A percentile compares a stretch with the other conserved stretches of the same genome.
phyloP scores from a whole-genome alignment of 2,888 invertebrate species.

The Microchrysa polita region DNA sequence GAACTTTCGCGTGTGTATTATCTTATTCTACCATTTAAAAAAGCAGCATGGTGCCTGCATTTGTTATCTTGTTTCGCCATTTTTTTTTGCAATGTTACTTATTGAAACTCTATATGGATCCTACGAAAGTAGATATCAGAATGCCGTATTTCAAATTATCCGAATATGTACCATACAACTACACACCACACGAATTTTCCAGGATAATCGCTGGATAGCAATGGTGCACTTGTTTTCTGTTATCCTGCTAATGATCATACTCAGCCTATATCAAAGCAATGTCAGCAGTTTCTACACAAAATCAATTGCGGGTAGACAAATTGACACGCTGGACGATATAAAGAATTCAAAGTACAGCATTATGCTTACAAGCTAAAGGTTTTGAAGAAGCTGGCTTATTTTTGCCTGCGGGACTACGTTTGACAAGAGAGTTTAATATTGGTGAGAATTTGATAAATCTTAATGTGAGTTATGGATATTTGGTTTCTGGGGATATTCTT shows the following conservation, averaged over 20 bases:
- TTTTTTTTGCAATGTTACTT: not conserved
- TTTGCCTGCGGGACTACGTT: not conserved
- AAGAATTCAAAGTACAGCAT: not conserved
- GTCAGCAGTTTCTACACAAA: not conserved
- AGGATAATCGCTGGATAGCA: not conserved
- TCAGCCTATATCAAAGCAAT: not conserved
- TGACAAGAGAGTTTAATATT: not conserved
- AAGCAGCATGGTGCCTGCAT: not conserved
- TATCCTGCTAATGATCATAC: not conserved
- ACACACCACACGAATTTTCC: not conserved
- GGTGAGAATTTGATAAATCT: not conserved
- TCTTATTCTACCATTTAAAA: not conserved
- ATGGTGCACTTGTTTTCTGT: not conserved
- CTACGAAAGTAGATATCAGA: not conserved
- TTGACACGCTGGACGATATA: not conserved
- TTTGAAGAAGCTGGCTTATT: not conserved
- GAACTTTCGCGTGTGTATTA: constrained; percentile 10
- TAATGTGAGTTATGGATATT: not conserved
- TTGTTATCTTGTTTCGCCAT: not conserved
- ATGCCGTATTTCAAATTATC: not conserved
- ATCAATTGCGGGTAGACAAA: not conserved
- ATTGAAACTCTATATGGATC: not conserved
- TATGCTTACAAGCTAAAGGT: not conserved
- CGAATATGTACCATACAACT: not conserved
- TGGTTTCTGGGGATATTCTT: not conserved